Percentiles rank a stretch among this genome's conserved stretches.
phyloP scores from a whole-genome alignment of 2,797 vertebrate species.

The Eupleurogrammus muticus region DNA sequence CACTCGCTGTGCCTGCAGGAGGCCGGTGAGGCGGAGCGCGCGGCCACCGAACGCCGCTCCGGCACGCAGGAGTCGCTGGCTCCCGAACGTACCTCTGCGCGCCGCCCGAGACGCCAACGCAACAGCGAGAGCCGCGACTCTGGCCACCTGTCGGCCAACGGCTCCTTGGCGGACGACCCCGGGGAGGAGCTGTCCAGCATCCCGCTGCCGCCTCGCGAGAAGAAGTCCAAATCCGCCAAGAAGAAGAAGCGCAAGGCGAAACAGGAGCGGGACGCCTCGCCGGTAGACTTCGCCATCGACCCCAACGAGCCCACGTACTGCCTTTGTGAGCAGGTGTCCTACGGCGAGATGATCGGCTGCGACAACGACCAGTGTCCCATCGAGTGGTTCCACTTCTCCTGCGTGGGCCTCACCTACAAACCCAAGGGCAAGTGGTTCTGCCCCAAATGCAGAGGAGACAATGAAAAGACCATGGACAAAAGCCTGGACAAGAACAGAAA shows the following conservation, averaged over 20 bases:
- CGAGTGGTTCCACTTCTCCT: slow-evolving; percentile 99
- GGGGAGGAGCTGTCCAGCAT: slow-evolving; percentile 88
- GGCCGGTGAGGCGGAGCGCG: slow-evolving; percentile 85
- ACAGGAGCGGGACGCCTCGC: slow-evolving; percentile 93
- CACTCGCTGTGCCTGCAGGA: slow-evolving; percentile 93
- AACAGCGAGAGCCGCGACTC: slow-evolving; percentile 96
- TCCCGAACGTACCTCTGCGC: slow-evolving; percentile 89
- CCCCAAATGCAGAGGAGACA: slow-evolving; percentile 97
- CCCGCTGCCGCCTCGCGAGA: slow-evolving; percentile 87
- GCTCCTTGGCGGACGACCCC: slow-evolving; percentile 86
- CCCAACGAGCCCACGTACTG: slow-evolving; percentile 99
- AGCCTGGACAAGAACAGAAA: slow-evolving; percentile 97
- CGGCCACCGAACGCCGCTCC: slow-evolving; percentile 67
- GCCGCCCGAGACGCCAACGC: slow-evolving; percentile 91
- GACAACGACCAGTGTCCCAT: slow-evolving; percentile 98
- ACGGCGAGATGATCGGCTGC: slow-evolving; percentile 98
- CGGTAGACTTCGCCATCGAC: slow-evolving; percentile 95
- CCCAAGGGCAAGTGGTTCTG: slow-evolving; percentile 99
- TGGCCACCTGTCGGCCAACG: slow-evolving; percentile 91
- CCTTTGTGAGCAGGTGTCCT: slow-evolving; percentile 97
- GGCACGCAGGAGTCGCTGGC: slow-evolving; percentile 68
- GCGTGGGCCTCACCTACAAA: slow-evolving; percentile 97
- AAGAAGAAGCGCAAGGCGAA: slow-evolving; percentile 98
- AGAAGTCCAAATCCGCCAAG: slow-evolving; percentile 95
- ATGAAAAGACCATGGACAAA: slow-evolving; percentile 99